These are phyloP conservation scores for Drosophila pseudoananassae DNA, from an alignment of 1,140 invertebrate genomes.

Conservation along the genomic window DNA sequence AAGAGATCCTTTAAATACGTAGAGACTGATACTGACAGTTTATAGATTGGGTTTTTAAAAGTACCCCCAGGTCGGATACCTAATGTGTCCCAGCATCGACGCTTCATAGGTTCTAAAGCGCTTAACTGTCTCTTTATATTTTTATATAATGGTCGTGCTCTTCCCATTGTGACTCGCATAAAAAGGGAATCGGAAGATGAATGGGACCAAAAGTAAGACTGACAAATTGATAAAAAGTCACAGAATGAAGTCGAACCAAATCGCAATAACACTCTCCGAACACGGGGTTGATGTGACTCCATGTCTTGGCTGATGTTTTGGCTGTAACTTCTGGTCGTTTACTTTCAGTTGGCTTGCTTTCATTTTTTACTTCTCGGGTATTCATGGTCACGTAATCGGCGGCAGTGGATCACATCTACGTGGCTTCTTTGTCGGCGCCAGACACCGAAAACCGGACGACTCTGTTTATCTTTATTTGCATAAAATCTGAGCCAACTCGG, in stretches of 20 bases:
- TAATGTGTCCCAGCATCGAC: neutral
- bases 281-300: slow-evolving; percentile 15
- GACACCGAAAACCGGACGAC: slow-evolving; percentile 3
- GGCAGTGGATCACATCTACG: slow-evolving; percentile 25
- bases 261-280: slow-evolving; percentile 32
- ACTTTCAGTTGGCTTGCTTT: slow-evolving; percentile 11
- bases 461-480: neutral
- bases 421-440: slow-evolving; percentile 13
- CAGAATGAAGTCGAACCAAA: slow-evolving; percentile 51
- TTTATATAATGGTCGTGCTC: neutral
- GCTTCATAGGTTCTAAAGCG: slow-evolving; percentile 49
- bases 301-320: slow-evolving; percentile 4
- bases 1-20: neutral
- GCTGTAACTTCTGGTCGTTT: slow-evolving; percentile 25
- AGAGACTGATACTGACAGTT: neutral
- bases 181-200: slow-evolving; percentile 12
- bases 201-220: slow-evolving; percentile 24
- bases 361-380: slow-evolving; percentile 4
- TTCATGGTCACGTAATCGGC: slow-evolving; percentile 35
- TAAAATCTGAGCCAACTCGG: neutral
- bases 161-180: slow-evolving; percentile 15
- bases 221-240: slow-evolving; percentile 57
- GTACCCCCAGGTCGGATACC: slow-evolving; percentile 11
- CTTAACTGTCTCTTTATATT: slow-evolving; percentile 46
- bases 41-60: neutral